Evolutionary conservation across 2,888 invertebrate genomes (phyloP).

Genomic region (Aporophyla lueneburgensis): DNA sequence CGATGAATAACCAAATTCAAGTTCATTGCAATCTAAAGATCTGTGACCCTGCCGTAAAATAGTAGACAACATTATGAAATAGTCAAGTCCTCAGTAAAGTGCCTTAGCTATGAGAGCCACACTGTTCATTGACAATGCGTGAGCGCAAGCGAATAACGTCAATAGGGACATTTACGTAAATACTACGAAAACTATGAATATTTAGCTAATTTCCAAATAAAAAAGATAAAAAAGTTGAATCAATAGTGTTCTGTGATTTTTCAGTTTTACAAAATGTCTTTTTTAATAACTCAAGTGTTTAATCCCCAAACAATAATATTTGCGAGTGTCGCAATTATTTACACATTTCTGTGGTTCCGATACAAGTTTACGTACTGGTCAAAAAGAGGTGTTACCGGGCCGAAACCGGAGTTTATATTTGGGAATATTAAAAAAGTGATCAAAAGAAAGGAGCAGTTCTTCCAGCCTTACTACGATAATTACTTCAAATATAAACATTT

Average conservation of each 20-base stretch:
- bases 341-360: slow-evolving; percentile 80
- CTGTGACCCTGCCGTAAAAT: slow-evolving; percentile 61
- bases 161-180: slow-evolving; percentile 26
- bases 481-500: slow-evolving; percentile 89
- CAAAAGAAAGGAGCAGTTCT: slow-evolving; percentile 90
- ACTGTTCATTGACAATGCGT: slow-evolving; percentile 34
- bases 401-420: slow-evolving; percentile 91
- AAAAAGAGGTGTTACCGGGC: slow-evolving; percentile 89
- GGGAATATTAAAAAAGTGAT: slow-evolving; percentile 91
- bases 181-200: slow-evolving; percentile 13
- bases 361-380: slow-evolving; percentile 91
- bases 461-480: slow-evolving; percentile 91
- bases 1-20: slow-evolving; percentile 47
- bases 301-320: slow-evolving; percentile 70
- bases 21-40: slow-evolving; percentile 61
- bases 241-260: slow-evolving; percentile 31
- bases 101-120: slow-evolving; percentile 59
- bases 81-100: slow-evolving; percentile 58
- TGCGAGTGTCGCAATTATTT: slow-evolving; percentile 67
- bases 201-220: neutral
- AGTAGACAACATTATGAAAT: slow-evolving; percentile 65
- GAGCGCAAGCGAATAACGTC: slow-evolving; percentile 46
- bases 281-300: slow-evolving; percentile 61
- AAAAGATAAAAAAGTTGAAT: neutral
- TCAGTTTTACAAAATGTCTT: slow-evolving; percentile 59